Conservation (phyloP, 1,140 invertebrate genomes). For the Psix sp. region DNA sequence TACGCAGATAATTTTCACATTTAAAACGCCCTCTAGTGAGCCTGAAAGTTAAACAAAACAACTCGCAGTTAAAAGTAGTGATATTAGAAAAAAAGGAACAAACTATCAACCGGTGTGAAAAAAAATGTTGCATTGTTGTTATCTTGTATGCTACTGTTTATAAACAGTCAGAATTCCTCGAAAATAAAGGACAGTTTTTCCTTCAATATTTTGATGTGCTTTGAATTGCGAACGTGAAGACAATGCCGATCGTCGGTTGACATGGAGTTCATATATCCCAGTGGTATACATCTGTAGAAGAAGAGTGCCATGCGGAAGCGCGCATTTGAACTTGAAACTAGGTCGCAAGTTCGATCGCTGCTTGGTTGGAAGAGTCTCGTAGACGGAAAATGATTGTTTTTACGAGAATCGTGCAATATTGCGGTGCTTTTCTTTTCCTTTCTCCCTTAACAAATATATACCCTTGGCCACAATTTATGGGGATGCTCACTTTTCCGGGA, state of each 20-base stretch:
- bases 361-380: conserved; percentile 20
- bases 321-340: conserved; percentile 56
- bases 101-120: too few species aligned
- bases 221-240: conserved; percentile 14
- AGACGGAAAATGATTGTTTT: conserved; percentile 35
- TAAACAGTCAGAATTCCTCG: too few species aligned
- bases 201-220: too few species aligned
- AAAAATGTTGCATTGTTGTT: too few species aligned
- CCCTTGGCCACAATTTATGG: conserved; percentile 26
- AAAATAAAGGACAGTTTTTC: too few species aligned
- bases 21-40: too few species aligned
- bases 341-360: conserved; percentile 56
- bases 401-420: conserved; percentile 9
- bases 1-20: too few species aligned
- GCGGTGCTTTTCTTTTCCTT: conserved; percentile 23
- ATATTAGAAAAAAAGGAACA: too few species aligned
- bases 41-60: too few species aligned
- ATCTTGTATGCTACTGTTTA: too few species aligned
- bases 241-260: conserved; percentile 39
- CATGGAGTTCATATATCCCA: conserved; percentile 43
- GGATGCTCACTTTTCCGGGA: conserved; percentile 16
- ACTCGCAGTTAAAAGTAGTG: too few species aligned
- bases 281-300: conserved; percentile 25
- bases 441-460: too few species aligned
- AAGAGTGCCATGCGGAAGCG: conserved; percentile 53